A percentile compares a stretch with the other conserved stretches of the same genome.
phyloP scores from a whole-genome alignment of 2,797 vertebrate species.

The Melopsittacus undulatus region DNA sequence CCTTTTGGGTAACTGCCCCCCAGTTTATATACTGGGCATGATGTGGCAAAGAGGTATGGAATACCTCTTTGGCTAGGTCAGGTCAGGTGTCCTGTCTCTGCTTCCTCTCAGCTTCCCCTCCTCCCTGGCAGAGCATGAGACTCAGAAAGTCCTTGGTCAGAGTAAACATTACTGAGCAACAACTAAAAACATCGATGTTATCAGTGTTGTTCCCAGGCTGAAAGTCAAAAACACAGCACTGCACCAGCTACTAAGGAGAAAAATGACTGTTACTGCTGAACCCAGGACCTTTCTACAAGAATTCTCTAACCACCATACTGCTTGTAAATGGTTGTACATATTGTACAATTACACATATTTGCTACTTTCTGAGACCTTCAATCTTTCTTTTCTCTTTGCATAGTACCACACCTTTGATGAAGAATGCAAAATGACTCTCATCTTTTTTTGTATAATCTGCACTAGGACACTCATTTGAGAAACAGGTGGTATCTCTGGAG shows the following conservation, averaged over 20 bases:
- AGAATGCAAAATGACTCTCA: neutral
- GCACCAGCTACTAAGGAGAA: neutral
- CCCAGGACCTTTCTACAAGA: neutral
- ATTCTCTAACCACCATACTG: neutral
- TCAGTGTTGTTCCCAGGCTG: neutral
- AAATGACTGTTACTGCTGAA: neutral
- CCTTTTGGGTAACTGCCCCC: too few species aligned
- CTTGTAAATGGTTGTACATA: neutral
- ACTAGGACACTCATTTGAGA: neutral
- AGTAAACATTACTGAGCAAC: too few species aligned
- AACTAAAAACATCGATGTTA: too few species aligned
- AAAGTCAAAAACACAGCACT: neutral
- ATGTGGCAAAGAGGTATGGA: too few species aligned
- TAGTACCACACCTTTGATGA: neutral
- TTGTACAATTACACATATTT: neutral
- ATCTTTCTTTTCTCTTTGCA: neutral
- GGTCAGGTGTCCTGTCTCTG: too few species aligned
- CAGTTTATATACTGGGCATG: too few species aligned
- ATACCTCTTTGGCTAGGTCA: too few species aligned
- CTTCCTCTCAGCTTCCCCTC: too few species aligned
- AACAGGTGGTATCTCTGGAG: neutral
- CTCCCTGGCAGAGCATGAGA: too few species aligned
- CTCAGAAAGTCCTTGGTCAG: too few species aligned
- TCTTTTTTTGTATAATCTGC: neutral
- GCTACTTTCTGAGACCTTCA: neutral